Base-by-base conservation (phyloP, 2,797 vertebrate genomes). In the Arrhamphus sclerolepis region DNA sequence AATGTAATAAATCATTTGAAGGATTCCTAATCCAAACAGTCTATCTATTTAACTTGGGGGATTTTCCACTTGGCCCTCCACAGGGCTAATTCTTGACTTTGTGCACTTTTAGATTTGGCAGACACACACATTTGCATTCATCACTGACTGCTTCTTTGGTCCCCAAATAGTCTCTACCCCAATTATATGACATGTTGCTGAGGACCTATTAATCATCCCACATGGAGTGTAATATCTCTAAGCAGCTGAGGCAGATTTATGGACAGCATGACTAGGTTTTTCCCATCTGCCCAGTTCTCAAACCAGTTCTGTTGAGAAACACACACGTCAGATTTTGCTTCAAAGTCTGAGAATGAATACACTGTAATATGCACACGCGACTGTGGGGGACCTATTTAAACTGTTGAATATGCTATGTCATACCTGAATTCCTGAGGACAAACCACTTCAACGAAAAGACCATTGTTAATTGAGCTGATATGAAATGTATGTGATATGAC, bases 261-360 rank as follows among this genome's bases (percentile, higher is more conserved):
- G 61, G 70, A 46, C 55, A 83, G 75, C 48, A 46, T 63, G 80
- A 84, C 76, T 77, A 72, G 65, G 72, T 56, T 72, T 55, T 65
- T 77, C 55, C 86, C 88, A 89, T 87, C 88, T 89, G 87, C 68
- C 77, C 46, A 56, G 73, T 70, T 62, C 31, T 56, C 21, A 54
- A 43, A 54, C 44, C 16, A 44, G 50, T 68, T 47, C 60, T 56
- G 46, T 41, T 17, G 10, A 70, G 20, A 70, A 29, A 63, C 10
- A 26, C 29, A 59, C 41, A 48, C 55, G 42, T 44, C 39, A 56
- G 26, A 56, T n/a, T 51, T 52, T 21, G 39, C 11, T 50, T 61
- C 39, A 59, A 13, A 43, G 24, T 70, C 59, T 62, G 63, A 83
- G 44, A 50, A 77, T 66, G 53, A 70, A 18, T 55, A 39, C 34